phyloP scores from a whole-genome alignment of 2,797 vertebrate species.

The Brachyrhaphis roseni region DNA sequence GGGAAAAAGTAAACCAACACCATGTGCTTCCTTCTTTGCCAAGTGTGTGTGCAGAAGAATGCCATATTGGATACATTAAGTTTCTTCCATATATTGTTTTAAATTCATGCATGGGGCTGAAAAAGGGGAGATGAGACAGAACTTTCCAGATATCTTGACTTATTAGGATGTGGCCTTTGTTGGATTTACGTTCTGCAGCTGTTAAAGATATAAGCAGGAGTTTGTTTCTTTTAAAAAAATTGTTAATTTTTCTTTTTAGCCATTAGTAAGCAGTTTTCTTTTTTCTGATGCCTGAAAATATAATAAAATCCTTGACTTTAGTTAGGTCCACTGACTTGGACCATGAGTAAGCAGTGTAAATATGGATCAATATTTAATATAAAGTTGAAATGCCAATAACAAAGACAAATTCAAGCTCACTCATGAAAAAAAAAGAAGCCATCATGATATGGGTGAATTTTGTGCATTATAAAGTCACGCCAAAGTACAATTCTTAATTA shows the following conservation, averaged over 20 bases:
- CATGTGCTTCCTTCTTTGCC: conserved; percentile 24
- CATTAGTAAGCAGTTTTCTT: not conserved
- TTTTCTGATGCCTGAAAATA: not conserved
- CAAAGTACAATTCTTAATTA: not conserved
- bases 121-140: conserved; percentile 22
- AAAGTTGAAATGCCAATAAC: not conserved
- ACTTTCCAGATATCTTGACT: conserved; percentile 53
- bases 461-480: not conserved
- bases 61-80: conserved; percentile 46
- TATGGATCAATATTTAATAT: not conserved
- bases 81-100: conserved; percentile 36
- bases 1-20: conserved; percentile 40
- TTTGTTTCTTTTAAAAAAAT: not conserved
- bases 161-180: conserved; percentile 28
- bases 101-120: conserved; percentile 26
- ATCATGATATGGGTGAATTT: not conserved
- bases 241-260: too few species aligned
- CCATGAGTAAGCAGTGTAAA: not conserved
- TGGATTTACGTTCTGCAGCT: conserved; percentile 65
- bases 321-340: not conserved
- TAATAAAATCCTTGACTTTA: not conserved
- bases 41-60: conserved; percentile 37
- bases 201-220: conserved; percentile 45
- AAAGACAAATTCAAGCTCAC: not conserved
- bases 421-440: not conserved